A percentile compares a stretch with the other conserved stretches of the same genome.
These are phyloP conservation scores for Papilio dardanus DNA, from an alignment of 1,140 invertebrate genomes.

Conservation along the genomic window DNA sequence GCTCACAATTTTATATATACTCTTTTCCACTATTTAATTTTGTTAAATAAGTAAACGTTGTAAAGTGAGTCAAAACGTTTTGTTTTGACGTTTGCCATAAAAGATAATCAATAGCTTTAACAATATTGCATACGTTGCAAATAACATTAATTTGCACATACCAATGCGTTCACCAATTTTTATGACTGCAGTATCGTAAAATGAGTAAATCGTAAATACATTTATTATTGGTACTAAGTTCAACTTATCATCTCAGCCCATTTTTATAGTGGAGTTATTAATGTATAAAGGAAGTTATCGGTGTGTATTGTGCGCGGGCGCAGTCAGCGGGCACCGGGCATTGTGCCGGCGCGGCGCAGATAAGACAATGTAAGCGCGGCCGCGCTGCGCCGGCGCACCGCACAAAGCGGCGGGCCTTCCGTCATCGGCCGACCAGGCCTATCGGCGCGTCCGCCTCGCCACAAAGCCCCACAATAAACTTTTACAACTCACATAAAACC, in stretches of 20 bases:
- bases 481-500: constrained; percentile 81
- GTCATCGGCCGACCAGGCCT: constrained; percentile 63
- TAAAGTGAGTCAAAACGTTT: neutral
- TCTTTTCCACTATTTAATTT: neutral
- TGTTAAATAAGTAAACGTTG: neutral
- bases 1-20: no score
- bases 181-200: neutral
- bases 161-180: neutral
- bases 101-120: neutral
- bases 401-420: constrained; percentile 60
- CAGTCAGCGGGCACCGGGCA: constrained; percentile 12
- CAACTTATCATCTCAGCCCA: constrained; percentile 14
- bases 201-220: constrained; percentile 8
- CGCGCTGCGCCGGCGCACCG: constrained; percentile 42
- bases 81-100: neutral
- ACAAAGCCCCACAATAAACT: constrained; percentile 81
- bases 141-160: neutral
- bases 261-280: constrained; percentile 18
- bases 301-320: constrained; percentile 2
- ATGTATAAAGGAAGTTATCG: constrained; percentile 27
- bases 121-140: neutral
- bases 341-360: constrained; percentile 30
- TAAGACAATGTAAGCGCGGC: constrained; percentile 42
- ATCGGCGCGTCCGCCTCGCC: constrained; percentile 76
- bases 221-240: constrained; percentile 22